Base-by-base conservation (phyloP, 2,797 vertebrate species). In the Rhincodon typus region DNA sequence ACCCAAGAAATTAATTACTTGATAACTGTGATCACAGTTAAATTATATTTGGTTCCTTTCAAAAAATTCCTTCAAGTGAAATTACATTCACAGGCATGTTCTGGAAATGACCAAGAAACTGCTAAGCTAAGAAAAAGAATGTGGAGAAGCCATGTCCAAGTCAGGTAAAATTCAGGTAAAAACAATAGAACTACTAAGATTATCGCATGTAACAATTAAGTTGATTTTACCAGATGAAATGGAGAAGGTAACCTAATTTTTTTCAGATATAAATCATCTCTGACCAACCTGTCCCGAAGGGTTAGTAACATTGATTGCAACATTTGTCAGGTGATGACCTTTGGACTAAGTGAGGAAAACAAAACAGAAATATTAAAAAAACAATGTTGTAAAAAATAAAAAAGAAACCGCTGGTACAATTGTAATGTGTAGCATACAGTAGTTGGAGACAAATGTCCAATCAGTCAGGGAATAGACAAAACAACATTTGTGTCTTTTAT, bases 251-350 rank as follows among this genome's bases (percentile, higher is more conserved):
- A 95, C 70, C 27, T 1, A 50, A 95, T 95, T 77, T 69, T 50
- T 95, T 95, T 57, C 94, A 21, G 94, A 95, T 95, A 77, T 95
- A 95, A 95, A 95, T 95, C 94, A 95, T 95, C 94, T 46, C 42
- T 95, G 74, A 95, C 70, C 94, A 95, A 70, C 70, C n/a, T 95
- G 94, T 95, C 70, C 46, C 70, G 77, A 74, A 77, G 94, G 94
- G 94, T 77, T 77, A 95, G 94, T 30, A 77, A 95, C 94, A 95
- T 46, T 95, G 94, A 95, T 95, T 95, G 94, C 94, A 95, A 77
- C 70, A 95, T 95, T 95, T 77, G 94, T 95, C 94, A 95, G 94
- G 94, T 77, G 94, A 95, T 95, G 94, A 70, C 94, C 94, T 95
- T 95, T 95, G 38, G 94, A 95, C 94, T 70, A 95, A 95, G 70